Conservation (phyloP, 2,888 invertebrate genomes). For the Ennomos fuscantarius region DNA sequence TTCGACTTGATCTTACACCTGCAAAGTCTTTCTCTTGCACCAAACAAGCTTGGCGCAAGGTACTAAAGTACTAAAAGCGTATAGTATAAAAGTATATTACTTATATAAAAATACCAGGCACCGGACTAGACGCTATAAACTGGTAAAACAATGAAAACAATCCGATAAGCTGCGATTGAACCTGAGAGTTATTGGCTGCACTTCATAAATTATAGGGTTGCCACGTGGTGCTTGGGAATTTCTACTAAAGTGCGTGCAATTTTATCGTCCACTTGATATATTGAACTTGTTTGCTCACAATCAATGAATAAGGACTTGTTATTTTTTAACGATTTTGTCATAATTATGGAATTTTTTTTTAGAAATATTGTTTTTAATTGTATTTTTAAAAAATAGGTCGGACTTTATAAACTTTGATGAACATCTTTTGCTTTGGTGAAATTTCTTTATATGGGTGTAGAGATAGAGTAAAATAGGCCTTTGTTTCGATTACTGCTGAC, state of each 20-base stretch:
- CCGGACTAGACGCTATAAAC: conserved; percentile 40
- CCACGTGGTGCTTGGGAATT: conserved; percentile 13
- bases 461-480: no score
- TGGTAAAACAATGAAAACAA: conserved; percentile 55
- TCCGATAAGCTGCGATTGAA: conserved; percentile 55
- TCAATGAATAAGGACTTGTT: background rate
- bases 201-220: conserved; percentile 45
- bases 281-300: background rate
- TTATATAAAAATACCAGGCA: conserved; percentile 39
- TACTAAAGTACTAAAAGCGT: conserved; percentile 12
- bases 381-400: no score
- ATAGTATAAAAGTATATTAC: no score
- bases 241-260: background rate
- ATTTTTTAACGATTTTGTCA: background rate
- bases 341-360: no score
- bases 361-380: no score
- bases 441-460: no score
- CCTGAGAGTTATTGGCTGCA: conserved; percentile 51
- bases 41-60: background rate
- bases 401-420: no score
- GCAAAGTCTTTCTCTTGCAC: no score
- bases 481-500: no score
- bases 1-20: no score
- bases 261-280: conserved; percentile 1
- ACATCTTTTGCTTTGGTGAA: no score